Evolutionary conservation across 2,888 invertebrate genomes (phyloP).

Genomic region (Orthosia gothica): DNA sequence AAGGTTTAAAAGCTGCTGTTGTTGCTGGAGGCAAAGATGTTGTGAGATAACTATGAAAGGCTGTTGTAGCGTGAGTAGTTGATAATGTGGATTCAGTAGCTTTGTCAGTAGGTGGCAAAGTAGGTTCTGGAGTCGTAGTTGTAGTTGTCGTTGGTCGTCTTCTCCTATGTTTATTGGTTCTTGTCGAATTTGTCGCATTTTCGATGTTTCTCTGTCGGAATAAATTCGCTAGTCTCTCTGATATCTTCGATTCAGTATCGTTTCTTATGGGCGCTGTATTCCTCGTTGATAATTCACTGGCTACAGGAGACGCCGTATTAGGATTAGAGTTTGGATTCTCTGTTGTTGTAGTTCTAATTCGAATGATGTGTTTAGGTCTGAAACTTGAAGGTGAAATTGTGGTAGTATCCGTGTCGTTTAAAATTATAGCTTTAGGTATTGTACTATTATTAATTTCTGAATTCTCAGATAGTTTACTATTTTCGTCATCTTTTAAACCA

Average conservation of each 20-base stretch:
- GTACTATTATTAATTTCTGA: slow-evolving; percentile 72
- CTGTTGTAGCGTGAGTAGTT: slow-evolving; percentile 64
- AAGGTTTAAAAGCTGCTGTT: slow-evolving; percentile 76
- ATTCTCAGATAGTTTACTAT: slow-evolving; percentile 74
- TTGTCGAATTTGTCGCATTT: slow-evolving; percentile 76
- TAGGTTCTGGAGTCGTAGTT: slow-evolving; percentile 68
- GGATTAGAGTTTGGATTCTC: slow-evolving; percentile 77
- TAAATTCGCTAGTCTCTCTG: slow-evolving; percentile 79
- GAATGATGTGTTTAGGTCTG: slow-evolving; percentile 82
- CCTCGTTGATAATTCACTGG: slow-evolving; percentile 77
- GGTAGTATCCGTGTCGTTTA: slow-evolving; percentile 79
- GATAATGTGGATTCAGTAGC: slow-evolving; percentile 33
- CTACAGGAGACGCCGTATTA: slow-evolving; percentile 79
- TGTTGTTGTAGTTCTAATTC: slow-evolving; percentile 87
- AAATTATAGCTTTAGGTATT: slow-evolving; percentile 67
- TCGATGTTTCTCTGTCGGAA: slow-evolving; percentile 79
- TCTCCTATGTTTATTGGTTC: slow-evolving; percentile 82
- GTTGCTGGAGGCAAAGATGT: slow-evolving; percentile 67
- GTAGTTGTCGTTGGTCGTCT: slow-evolving; percentile 88
- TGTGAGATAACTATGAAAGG: slow-evolving; percentile 61
- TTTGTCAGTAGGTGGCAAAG: slow-evolving; percentile 51
- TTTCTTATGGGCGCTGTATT: slow-evolving; percentile 70
- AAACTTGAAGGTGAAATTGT: slow-evolving; percentile 65
- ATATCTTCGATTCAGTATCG: slow-evolving; percentile 76
- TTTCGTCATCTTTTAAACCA: slow-evolving; percentile 77